A percentile compares a stretch with the other conserved stretches of the same genome.
phyloP scores from a whole-genome alignment of 2,113 vertebrate species.

The Megaptera novaeangliae region DNA sequence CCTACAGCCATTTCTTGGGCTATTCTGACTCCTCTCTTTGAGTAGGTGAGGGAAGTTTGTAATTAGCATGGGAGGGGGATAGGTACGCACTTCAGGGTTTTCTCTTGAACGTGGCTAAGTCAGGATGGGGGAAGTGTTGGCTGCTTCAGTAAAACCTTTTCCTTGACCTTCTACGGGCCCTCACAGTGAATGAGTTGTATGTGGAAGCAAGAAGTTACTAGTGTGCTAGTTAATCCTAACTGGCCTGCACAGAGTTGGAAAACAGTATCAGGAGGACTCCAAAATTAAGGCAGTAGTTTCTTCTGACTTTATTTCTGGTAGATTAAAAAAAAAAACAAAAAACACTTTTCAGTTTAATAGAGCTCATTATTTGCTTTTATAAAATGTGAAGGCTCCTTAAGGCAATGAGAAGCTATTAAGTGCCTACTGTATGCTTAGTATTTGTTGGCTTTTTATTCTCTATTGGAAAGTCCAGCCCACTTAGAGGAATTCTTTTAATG shows the following conservation, averaged over 20 bases:
- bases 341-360: background rate
- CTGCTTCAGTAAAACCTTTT: background rate
- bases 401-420: background rate
- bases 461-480: slow-evolving; percentile 1
- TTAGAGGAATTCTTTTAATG: slow-evolving; percentile 35
- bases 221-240: background rate
- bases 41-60: background rate
- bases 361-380: background rate
- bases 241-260: background rate
- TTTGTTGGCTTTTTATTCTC: slow-evolving; percentile 5
- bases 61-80: background rate
- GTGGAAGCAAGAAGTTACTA: background rate
- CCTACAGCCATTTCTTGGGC: no score
- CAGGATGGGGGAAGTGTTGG: background rate
- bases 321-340: background rate
- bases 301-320: background rate
- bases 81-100: background rate
- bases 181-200: background rate
- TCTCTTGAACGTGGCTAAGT: background rate
- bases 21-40: background rate
- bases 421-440: background rate
- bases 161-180: background rate
- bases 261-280: background rate
- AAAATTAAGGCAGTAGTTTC: background rate
- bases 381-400: background rate